Evolutionary conservation across 2,113 vertebrate species (phyloP), one percentile per base, ranked within the genome.

Genomic region (Anolis sagrei): DNA sequence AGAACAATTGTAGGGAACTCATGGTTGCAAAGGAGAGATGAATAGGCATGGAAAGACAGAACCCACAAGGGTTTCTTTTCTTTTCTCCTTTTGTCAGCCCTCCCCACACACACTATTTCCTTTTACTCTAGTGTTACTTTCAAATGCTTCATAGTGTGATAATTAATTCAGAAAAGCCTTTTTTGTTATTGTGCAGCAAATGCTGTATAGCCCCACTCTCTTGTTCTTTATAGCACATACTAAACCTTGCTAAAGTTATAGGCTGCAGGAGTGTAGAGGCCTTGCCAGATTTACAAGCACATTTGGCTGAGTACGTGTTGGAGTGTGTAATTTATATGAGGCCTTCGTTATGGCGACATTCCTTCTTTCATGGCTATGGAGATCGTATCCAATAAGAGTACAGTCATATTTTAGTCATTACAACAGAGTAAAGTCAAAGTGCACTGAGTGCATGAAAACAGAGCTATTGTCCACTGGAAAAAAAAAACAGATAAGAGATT

Each of bases 281-380:
- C 36, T 81, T 66, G 70, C 27, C 68, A 58, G 70, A 82, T 83
- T 86, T 74, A 18, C 5, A 87, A 87, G 23, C 62, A 80, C 68
- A 80, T 84, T 90, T 86, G 86, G 84, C 88, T 81, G 25, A 1
- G n/a, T 76, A 82, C 34, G 18, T 32, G 44, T 66, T 51, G 86
- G 84, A 88, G 92, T 89, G 51, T 49, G 48, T 81, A 48, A 92
- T 91, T 90, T 88, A 88, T 82, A 58, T 85, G 88, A 90, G 82
- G 85, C 92, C 89, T 95, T 92, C 90, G 87, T 92, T 93, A 87
- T 81, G 76, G 84, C 73, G 76, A 62, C 74, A 58, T 89, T 92
- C 84, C 82, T 90, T 88, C 81, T 84, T 76, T 83, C 44, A 18
- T 62, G 83, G 87, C 89, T 90, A 81, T 68, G 54, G 84, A 88